Base-by-base conservation (phyloP, 1,140 invertebrate genomes). In the Ruditapes philippinarum region DNA sequence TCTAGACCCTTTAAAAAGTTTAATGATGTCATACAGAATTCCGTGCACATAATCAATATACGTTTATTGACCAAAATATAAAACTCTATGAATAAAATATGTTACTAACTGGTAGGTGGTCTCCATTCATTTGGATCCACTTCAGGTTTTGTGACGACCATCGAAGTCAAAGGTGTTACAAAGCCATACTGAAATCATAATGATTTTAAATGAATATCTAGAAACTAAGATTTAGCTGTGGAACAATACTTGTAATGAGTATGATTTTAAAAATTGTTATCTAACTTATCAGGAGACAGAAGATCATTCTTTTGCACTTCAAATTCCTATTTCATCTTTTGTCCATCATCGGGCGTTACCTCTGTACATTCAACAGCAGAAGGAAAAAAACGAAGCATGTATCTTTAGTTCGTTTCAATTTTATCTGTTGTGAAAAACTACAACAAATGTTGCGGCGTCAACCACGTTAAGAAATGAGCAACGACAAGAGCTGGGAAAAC, bases 61-160 rank as follows among this genome's bases (percentile, higher is more conserved):
- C 3, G 51, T 5, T 22, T 22, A n/a, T 54, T 54, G 3, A 54
- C 22, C 22, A 14, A 4, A 14, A 4, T 22, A 4, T 19, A 9
- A 54, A 54, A 54, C 22, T 9, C 19, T n/a, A 54, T 12, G 31
- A 17, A 70, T 4, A 70, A 70, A n/a, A 17, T 11, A 5, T 31
- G 2, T 74, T 4, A 25, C 70, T 74, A 11, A 74, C 38, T n/a
- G 11, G 11, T 9, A 3, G 42, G 33, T 74, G 38, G 38, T n/a
- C 38, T 42, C 70, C 38, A n/a, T 11, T 74, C 70, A 9, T 91
- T 85, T 12, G 88, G 60, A 25, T 73, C 68, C 22, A 93, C 86
- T 40, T 96, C 93, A n/a, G 97, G 97, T 92, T 97, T 97, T 3
- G 97, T 97, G 1, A 97, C 97, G 12, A 98, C 97, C 89, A 98